Evolutionary conservation across 1,140 invertebrate species (phyloP), one percentile per base, ranked within the genome.

Genomic region (Macrobrachium nipponense): DNA sequence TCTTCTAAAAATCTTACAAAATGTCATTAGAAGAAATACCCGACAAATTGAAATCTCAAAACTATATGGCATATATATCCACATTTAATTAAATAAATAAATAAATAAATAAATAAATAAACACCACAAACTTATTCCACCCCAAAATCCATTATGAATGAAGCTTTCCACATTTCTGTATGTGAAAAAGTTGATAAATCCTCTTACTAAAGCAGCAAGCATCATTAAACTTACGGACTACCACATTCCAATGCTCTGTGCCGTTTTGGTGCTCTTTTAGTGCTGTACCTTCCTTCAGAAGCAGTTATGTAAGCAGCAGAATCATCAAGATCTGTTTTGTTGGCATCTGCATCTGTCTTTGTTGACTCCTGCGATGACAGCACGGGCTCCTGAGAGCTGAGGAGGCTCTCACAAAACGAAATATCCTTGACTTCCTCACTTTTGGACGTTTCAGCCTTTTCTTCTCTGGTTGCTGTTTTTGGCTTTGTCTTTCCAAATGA

Each of bases 291-390:
- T 85, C 73, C 87, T 43, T 88, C 87, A 51, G 87, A 88, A 20
- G 87, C 87, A 76, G 87, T 88, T 51, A 88, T 75, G 27, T 88
- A 88, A n/a, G 68, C 76, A 27, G 87, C 75, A 27, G 87, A 88
- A 62, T 88, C 87, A 66, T 86, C 84, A 12, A 86, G 68, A 66
- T 77, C 82, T 20, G 77, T 73, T 18, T 60, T 78, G 59, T 62
- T 73, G 27, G 51, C 87, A 66, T 86, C 84, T 10, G 80, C 58
- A 58, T 77, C 82, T 20, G 77, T 73, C 23, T 60, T 78, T 27
- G 43, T 73, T 18, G 68, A 73, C 36, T 86, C 84, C 59, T 86
- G 84, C 7, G 58, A 70, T 12, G 68, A 18, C 18, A 75, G 27
- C 20, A 60, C 44, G 17, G 66, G n/a, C 44, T 75, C 70, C 77